Evolutionary conservation across 2,797 vertebrate species (phyloP).

Genomic region (Momotus momota): DNA sequence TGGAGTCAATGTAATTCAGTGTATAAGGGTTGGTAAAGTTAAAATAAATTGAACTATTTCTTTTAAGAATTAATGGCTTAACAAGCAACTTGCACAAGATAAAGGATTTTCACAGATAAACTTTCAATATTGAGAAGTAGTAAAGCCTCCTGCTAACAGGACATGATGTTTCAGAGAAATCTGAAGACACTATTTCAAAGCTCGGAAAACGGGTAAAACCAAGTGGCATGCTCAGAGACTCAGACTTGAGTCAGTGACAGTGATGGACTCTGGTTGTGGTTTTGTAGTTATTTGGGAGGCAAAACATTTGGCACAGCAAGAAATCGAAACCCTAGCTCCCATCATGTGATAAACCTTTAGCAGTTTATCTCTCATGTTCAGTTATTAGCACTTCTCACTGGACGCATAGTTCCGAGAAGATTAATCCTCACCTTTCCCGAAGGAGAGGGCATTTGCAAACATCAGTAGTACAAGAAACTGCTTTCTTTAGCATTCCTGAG

Average conservation of each 20-base stretch:
- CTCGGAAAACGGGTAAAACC: not conserved
- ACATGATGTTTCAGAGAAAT: fast-evolving
- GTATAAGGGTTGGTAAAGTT: not conserved
- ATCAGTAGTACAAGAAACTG: not conserved
- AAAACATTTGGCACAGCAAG: not conserved
- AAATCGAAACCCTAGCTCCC: not conserved
- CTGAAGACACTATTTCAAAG: not conserved
- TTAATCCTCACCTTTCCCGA: not conserved
- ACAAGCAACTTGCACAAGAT: not conserved
- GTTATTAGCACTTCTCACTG: not conserved
- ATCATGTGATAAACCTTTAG: not conserved
- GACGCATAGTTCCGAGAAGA: not conserved
- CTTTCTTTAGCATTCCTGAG: not conserved
- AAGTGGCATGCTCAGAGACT: not conserved
- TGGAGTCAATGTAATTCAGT: not conserved
- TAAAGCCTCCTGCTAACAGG: not conserved
- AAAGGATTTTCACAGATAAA: not conserved
- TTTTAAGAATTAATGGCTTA: not conserved
- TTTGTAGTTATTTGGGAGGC: not conserved
- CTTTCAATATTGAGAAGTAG: not conserved
- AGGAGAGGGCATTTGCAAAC: not conserved
- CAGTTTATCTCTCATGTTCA: not conserved
- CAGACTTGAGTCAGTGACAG: not conserved
- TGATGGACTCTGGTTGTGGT: not conserved
- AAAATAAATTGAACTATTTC: not conserved